Evolutionary conservation across 1,140 invertebrate species (phyloP), one percentile per base, ranked within the genome.

Genomic region (Heliconius hewitsoni): DNA sequence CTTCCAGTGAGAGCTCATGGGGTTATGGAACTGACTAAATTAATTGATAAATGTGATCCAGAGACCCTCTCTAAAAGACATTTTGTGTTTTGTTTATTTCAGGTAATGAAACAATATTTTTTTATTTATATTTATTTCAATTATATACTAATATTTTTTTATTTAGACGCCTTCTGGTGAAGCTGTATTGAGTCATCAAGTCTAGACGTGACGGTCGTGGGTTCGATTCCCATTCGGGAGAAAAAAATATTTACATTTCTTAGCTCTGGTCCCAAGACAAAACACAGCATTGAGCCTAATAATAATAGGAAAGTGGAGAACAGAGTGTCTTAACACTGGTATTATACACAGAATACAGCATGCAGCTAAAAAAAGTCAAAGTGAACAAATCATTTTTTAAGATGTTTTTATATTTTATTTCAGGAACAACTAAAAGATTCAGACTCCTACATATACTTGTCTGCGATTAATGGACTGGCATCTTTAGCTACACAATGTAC

Each of bases 361-460:
- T 34, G 34, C 34, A 34, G 4, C 34, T 34, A 34, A 42, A 42
- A 42, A 50, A 18, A 18, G 16, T 50, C 5, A 50, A 50, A 50
- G 16, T 50, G 3, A 50, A 50, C 8, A 50, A 73, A 16, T 52
- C 4, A 23, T 60, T 60, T 60, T 3, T 60, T 23, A 23, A n/a
- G 3, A 50, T 18, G 27, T 74, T 73, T 52, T 52, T 76, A 27
- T 71, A 50, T 72, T 73, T 50, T 55, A 30, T 95, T 96, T 76
- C 82, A 97, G 96, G 96, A 97, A 91, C 96, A 97, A 94, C 89
- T 98, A 0, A 96, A 96, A 86, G 95, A 98, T 85, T 90, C 96
- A 46, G 98, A 99, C 90, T 97, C 98, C 0, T 98, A 98, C 90
- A 94, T 98, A 74, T 98, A 98, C 93, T 91, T 98, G 72, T 95